Evolutionary conservation across 2,888 invertebrate genomes (phyloP), one percentile per base, ranked within the genome.

Genomic region (Eristalis pertinax): DNA sequence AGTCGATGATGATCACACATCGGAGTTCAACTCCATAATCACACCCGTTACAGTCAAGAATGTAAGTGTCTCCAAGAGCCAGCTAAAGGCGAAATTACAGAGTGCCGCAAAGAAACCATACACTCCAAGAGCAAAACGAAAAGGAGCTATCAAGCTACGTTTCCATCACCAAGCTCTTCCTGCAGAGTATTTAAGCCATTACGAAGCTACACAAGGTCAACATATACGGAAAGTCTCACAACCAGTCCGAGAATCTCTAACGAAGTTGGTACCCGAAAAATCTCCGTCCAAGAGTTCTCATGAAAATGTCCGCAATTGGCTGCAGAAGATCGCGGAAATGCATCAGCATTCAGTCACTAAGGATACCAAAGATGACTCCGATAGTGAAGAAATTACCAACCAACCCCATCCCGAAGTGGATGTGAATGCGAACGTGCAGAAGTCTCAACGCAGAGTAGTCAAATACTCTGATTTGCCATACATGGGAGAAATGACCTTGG

Each of bases 401-500:
- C 60, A 24, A 5, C 88, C 77, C 89, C 75, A 89, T 91, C 93
- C 67, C 2, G 79, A 80, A 1, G 63, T 73, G 4, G 93, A n/a
- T 93, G 93, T 84, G 29, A 82, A 84, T 78, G 85, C 78, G 0
- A 88, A 84, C 58, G 15, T 85, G n/a, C 81, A 75, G 38, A 88
- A 75, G 41, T 62, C 72, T 2, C 32, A 67, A 13, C 60, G 64
- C 10, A 91, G 94, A 84, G 94, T 95, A 32, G 94, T 97, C 89
- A 96, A 96, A 63, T 97, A 96, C 91, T 96, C 96, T 63, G 97
- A 98, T 91, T 93, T 98, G 64, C 98, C 98, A 0, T 98, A 97
- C 92, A 98, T 98, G 97, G 98, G 98, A 0, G 98, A 98, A 92
- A 97, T 98, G 94, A 97, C 97, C 0, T 92, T 98, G 75, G 97